Base-by-base conservation (phyloP, 2,888 invertebrate species). In the Spodoptera littoralis region DNA sequence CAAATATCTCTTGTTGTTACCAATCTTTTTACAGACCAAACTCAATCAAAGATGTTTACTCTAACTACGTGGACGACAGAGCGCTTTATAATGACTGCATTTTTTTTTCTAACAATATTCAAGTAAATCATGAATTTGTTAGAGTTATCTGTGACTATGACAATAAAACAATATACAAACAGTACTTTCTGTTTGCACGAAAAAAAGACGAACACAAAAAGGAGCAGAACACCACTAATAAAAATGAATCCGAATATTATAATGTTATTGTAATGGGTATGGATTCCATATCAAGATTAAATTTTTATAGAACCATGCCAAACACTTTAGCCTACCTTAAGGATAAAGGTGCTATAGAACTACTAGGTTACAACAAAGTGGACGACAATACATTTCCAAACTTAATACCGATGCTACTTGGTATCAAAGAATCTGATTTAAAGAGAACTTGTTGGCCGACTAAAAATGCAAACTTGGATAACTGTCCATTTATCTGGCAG, bases 301-400 rank as follows among this genome's bases (percentile, higher is more conserved):
- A 98, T 89, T 97, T 98, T 77, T 96, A 97, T 71, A 96, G 98
- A 49, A 97, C 97, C 79, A 97, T 98, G 97, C 97, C 97, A 0
- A 95, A 95, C 81, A 97, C 98, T 0, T 90, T 96, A 18, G 86
- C 93, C 2, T 96, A 95, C 76, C 91, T 98, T 55, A 92, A 95
- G 63, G 88, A 95, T 13, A 91, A 97, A 66, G 95, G 95, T 12
- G 96, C 97, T 45, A 95, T 97, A 55, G 98, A 98, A 85, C 95
- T 99, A 85, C 89, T 97, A 74, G 99, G 99, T 5, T 98, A 98
- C 89, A 98, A 98, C 86, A 99, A 99, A 95, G 97, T 99, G 9
- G 99, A 96, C 3, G 99, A 99, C 88, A 99, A 99, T 88, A 99
- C 99, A 0, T 98, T 97, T 86, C 98, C 98, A 0, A 99, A 99